Evolutionary conservation across 2,113 vertebrate genomes (phyloP).

Genomic region (Amblyornis subalaris): DNA sequence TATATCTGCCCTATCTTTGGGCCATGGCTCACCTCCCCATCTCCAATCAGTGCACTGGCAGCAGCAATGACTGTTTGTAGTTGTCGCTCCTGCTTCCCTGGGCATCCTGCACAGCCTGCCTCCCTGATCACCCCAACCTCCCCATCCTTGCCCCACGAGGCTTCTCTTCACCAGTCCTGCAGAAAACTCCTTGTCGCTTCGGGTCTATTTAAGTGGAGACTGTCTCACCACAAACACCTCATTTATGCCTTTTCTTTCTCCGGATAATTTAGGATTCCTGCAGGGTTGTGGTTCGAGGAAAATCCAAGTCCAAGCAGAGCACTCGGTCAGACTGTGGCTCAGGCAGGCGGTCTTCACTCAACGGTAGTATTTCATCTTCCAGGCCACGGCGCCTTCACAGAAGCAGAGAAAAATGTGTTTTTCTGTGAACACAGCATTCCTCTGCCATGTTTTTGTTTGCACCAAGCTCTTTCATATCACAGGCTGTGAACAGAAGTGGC

Average conservation of each 20-base stretch:
- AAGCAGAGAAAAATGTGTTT: not conserved
- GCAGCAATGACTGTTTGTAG: not conserved
- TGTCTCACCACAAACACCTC: constrained; percentile 65
- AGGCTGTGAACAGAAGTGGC: not conserved
- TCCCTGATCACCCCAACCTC: not conserved
- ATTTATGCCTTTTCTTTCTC: constrained; percentile 55
- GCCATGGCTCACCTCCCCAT: not conserved
- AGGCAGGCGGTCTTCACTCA: not conserved
- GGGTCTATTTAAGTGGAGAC: constrained; percentile 62
- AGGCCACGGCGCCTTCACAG: not conserved
- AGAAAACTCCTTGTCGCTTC: constrained; percentile 47
- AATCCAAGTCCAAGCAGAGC: constrained; percentile 4
- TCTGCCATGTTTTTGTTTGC: not conserved
- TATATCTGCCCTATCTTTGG: not conserved
- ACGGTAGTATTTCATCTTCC: not conserved
- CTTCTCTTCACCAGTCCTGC: not conserved
- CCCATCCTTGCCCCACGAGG: not conserved
- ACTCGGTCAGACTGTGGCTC: not conserved
- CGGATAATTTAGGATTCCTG: constrained; percentile 17
- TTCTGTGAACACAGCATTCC: not conserved
- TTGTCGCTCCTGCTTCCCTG: not conserved
- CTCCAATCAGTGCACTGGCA: not conserved
- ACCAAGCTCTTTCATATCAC: not conserved
- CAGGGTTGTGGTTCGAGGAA: constrained; percentile 28
- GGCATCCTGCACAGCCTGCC: not conserved